phyloP scores from a whole-genome alignment of 2,113 vertebrate species.

The Sapajus apella region DNA sequence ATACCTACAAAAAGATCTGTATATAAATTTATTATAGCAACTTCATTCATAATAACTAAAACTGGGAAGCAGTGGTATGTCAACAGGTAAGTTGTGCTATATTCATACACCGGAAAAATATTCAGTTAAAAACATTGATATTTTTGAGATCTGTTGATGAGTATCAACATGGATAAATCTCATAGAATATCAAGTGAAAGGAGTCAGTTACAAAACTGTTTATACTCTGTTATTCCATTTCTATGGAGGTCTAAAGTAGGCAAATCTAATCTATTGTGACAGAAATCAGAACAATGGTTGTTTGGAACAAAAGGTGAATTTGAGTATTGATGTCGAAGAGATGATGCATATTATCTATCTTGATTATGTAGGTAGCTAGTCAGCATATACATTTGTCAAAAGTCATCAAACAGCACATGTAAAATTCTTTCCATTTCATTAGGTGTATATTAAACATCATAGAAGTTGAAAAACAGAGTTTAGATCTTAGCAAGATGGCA shows the following conservation, averaged over 20 bases:
- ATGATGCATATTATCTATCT: neutral
- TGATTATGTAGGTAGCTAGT: neutral
- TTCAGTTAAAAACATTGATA: neutral
- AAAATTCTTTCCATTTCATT: neutral
- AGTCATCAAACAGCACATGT: neutral
- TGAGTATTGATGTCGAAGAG: neutral
- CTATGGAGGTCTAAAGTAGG: neutral
- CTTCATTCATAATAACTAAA: neutral
- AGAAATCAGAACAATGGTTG: neutral
- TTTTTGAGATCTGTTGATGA: too few species aligned
- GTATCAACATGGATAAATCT: neutral
- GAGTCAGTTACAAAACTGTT: neutral
- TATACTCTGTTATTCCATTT: neutral
- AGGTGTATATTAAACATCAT: neutral
- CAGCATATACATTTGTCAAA: neutral
- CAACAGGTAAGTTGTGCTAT: neutral
- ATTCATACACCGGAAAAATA: neutral
- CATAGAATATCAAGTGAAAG: neutral
- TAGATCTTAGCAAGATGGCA: neutral
- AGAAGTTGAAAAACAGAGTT: neutral
- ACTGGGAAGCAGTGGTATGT: neutral
- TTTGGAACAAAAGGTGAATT: neutral
- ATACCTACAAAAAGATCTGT: neutral
- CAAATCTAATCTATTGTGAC: neutral
- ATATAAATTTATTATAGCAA: neutral